Percentiles rank a stretch among this genome's conserved stretches.
phyloP scores from a whole-genome alignment of 2,113 vertebrate genomes.

The Platichthys flesus region DNA sequence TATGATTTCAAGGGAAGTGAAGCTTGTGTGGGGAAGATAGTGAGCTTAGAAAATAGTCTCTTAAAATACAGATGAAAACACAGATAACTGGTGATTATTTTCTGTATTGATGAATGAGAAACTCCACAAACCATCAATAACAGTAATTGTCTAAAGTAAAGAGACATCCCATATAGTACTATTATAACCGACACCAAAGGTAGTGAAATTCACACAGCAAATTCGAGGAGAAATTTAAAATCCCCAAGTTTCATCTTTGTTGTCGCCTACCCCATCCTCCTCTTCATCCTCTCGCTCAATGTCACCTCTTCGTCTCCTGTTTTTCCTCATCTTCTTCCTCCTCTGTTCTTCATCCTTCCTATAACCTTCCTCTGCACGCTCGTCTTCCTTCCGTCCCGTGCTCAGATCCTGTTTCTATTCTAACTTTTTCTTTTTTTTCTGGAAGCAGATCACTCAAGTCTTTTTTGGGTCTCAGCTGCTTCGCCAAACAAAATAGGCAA shows the following conservation, averaged over 20 bases:
- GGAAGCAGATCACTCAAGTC: slow-evolving; percentile 38
- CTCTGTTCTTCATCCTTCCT: slow-evolving; percentile 27
- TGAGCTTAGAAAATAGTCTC: not conserved
- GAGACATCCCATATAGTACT: not conserved
- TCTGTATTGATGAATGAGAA: slow-evolving; percentile 28
- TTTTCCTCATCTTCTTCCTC: slow-evolving; percentile 11
- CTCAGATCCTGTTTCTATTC: slow-evolving; percentile 23
- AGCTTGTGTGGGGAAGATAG: slow-evolving; percentile 7
- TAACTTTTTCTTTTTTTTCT: slow-evolving; percentile 10
- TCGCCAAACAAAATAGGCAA: slow-evolving; percentile 28
- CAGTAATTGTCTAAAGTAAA: not conserved
- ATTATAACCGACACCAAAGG: slow-evolving; percentile 5
- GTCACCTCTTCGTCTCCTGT: slow-evolving; percentile 28
- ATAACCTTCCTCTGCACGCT: slow-evolving; percentile 46
- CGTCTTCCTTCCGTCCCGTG: not conserved
- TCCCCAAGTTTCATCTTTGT: slow-evolving; percentile 12
- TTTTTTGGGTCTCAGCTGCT: slow-evolving; percentile 38
- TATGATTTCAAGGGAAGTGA: slow-evolving; percentile 23
- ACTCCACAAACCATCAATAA: slow-evolving; percentile 18
- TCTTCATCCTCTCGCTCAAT: slow-evolving; percentile 10
- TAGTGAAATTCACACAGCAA: slow-evolving; percentile 6
- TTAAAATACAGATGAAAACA: slow-evolving; percentile 25
- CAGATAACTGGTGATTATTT: slow-evolving; percentile 17
- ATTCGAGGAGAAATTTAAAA: slow-evolving; percentile 5
- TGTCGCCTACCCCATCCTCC: not conserved